phyloP scores from a whole-genome alignment of 92 coral and sea anemone species.

The Chrysogorgia sp. region DNA sequence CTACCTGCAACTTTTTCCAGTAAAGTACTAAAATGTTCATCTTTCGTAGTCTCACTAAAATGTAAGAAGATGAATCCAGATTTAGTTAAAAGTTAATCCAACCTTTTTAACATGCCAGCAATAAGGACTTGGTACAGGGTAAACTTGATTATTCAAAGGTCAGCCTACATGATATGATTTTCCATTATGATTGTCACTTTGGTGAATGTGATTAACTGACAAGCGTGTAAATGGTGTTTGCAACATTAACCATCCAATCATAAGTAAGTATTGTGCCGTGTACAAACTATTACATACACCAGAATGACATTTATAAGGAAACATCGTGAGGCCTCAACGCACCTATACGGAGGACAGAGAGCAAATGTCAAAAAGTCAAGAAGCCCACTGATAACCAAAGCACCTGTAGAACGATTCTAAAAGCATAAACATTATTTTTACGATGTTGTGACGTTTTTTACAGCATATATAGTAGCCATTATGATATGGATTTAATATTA shows the following conservation, averaged over 20 bases:
- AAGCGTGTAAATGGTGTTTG: too few relatives aligned
- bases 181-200: too few relatives aligned
- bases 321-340: not conserved
- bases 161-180: too few relatives aligned
- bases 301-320: too few relatives aligned
- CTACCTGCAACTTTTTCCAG: slow-evolving; percentile 93
- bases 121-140: not conserved
- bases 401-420: slow-evolving; percentile 95
- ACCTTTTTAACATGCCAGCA: not conserved
- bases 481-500: too few relatives aligned
- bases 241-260: too few relatives aligned
- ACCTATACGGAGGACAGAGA: slow-evolving; percentile 99
- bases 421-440: not conserved
- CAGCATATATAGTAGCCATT: too few relatives aligned
- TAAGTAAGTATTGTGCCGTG: too few relatives aligned
- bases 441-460: too few relatives aligned
- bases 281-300: too few relatives aligned
- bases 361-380: slow-evolving; percentile 98
- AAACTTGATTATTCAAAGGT: too few relatives aligned
- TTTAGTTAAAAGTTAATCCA: not conserved
- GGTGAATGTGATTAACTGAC: too few relatives aligned
- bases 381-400: slow-evolving; percentile 88
- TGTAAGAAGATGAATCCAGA: not conserved
- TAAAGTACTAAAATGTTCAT: slow-evolving; percentile 85
- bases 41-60: slow-evolving; percentile 92